A percentile compares a stretch with the other conserved stretches of the same genome.
phyloP scores from a whole-genome alignment of 2,888 invertebrate species.

The Lasioglossum oenotherae region DNA sequence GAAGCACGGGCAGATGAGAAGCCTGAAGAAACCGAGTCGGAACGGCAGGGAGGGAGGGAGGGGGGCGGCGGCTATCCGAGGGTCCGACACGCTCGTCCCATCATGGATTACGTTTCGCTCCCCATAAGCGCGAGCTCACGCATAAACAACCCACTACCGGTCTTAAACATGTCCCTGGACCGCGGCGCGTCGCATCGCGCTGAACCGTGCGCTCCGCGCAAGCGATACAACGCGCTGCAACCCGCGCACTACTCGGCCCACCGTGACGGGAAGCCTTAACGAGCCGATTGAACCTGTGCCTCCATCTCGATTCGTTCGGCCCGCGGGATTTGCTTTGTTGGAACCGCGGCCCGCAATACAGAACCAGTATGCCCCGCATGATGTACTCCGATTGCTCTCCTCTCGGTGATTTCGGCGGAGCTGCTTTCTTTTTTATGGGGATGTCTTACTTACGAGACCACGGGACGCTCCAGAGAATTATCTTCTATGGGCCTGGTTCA shows the following conservation, averaged over 20 bases:
- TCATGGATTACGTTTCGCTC: slow-evolving; percentile 67
- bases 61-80: slow-evolving; percentile 33
- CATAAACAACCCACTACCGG: slow-evolving; percentile 79
- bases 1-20: slow-evolving; percentile 56
- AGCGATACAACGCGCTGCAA: slow-evolving; percentile 12
- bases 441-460: slow-evolving; percentile 40
- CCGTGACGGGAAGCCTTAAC: slow-evolving; percentile 55
- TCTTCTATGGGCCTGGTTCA: neutral
- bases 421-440: slow-evolving; percentile 23
- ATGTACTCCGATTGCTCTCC: slow-evolving; percentile 30
- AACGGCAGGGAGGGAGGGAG: slow-evolving; percentile 5
- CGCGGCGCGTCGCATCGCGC: slow-evolving; percentile 22
- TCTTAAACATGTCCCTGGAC: slow-evolving; percentile 76
- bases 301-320: slow-evolving; percentile 52
- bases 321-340: slow-evolving; percentile 53
- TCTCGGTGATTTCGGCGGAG: slow-evolving; percentile 5
- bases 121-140: slow-evolving; percentile 70
- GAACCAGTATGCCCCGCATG: slow-evolving; percentile 3
- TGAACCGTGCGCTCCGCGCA: neutral
- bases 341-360: neutral
- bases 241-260: slow-evolving; percentile 56
- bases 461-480: slow-evolving; percentile 8
- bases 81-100: slow-evolving; percentile 63
- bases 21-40: slow-evolving; percentile 55
- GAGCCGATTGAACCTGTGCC: slow-evolving; percentile 57